Evolutionary conservation across 2,797 vertebrate species (phyloP), one percentile per base, ranked within the genome.

Genomic region (Salarias fasciatus): DNA sequence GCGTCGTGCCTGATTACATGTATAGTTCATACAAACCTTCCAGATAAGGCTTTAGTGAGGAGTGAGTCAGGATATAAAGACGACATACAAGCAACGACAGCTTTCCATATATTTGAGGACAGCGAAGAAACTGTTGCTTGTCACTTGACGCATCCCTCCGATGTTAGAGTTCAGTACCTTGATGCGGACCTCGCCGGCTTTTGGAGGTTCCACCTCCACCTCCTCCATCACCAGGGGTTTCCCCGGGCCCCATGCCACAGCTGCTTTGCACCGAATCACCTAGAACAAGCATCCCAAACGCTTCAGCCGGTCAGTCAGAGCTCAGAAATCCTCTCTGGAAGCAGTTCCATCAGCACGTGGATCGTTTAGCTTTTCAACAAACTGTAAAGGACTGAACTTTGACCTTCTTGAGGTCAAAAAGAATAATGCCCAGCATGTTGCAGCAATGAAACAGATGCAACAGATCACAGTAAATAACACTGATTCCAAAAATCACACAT

Each of bases 211-310:
- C 57, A 98, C 95, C 43, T 96, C 94, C 31, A 98, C 89, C 48
- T 97, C 95, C 68, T 97, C 96, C 43, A 96, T 85, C 24, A 87
- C 91, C 3, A 97, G 91, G 18, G 95, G 94, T 71, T 96, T 94
- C 8, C 94, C 94, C 15, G 95, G 91, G 69, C 92, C 95, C 95
- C 96, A 98, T 65, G 96, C 95, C 52, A 98, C 91, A 1, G 95
- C 95, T 49, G 96, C 96, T 82, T 88, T 95, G 79, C 96, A 98
- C 68, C 81, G 93, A 80, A 97, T 96, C 48, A 94, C 94, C 96
- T 97, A 59, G 15, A 76, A 69, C 37, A 83, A 43, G 69, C 31
- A 44, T 56, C 1, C 7, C 4, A 5, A 5, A 11, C 30, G 5
- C 52, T 36, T 69, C 28, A 75, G 53, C 52, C n/a, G 47, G 8